Evolutionary conservation across 2,113 vertebrate genomes (phyloP), one percentile per base, ranked within the genome.

Genomic region (Osmerus mordax): DNA sequence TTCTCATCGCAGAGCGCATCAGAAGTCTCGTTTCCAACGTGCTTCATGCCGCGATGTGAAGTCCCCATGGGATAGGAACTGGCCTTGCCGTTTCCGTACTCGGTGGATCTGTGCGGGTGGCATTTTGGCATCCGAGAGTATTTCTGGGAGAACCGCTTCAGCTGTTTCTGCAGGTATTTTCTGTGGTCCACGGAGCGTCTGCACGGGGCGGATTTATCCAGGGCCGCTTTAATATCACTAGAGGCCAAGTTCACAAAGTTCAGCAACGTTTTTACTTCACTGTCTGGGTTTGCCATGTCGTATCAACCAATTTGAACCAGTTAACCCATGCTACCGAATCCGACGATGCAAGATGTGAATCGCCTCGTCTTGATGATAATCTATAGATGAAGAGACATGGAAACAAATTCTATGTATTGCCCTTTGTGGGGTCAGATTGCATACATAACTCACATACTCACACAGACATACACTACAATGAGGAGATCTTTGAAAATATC

Each of bases 161-260:
- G 94, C 81, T 99, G 97, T 77, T 98, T 99, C 90, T 99, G 97
- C 71, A 99, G 87, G 75, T 99, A 99, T 84, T 99, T 99, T 83
- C 97, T 92, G 87, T 99, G 97, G 80, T 99, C 97, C 83, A 99
- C 97, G 0, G 97, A 98, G 74, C 97, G 95, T 74, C 97, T 94
- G 88, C 97, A 99, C 6, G 97, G 97, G 3, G 97, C 97, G 0
- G 96, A 99, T 85, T 98, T 97, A 84, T 99, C 97, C 90, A 99
- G 83, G 61, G 97, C 97, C 0, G 96, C 97, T 87, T 99, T 99
- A 87, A 99, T 99, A 87, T 99, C 97, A 0, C 97, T 99, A 65
- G 97, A 99, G 4, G 97, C 97, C 91, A 99, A 81, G 85, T 99
- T 98, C 18, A 99, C 97, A 3, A 99, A 99, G 88, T 98, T 99